Base-by-base conservation (phyloP, 2,888 invertebrate genomes). In the Acleris laterana region DNA sequence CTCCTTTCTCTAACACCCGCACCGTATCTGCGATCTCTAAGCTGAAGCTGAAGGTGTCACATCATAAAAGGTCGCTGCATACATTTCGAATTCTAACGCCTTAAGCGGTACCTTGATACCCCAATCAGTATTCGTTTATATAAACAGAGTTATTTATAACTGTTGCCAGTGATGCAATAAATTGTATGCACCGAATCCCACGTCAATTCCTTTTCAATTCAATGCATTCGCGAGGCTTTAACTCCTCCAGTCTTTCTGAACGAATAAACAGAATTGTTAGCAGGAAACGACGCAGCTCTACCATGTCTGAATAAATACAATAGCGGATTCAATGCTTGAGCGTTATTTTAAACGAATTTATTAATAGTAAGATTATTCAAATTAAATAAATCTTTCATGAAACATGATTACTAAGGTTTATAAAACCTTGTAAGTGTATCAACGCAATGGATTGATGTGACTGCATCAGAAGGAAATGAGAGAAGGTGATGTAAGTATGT, bases 211-310 rank as follows among this genome's bases (percentile, higher is more conserved):
- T 80, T 81, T 83, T 80, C 84, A 78, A 84, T 84, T 86, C 83
- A 76, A 69, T 83, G 84, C 84, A 83, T 79, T 81, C 78, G 74
- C 77, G 72, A 72, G 73, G 72, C 72, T 74, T 77, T 74, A 73
- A 75, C 67, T 75, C 74, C 71, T 71, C 60, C 25, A 48, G 60
- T 69, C 73, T 74, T 68, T 74, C 72, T 76, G 76, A 80, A 74
- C 77, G 79, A 74, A 75, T 84, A 85, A 85, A 88, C 83, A 84
- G 80, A 86, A 81, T 83, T 84, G 81, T 82, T 82, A 77, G 80
- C 77, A 38, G 79, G 78, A 73, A 76, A 71, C 74, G 70, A 60
- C 57, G 71, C 74, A 71, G 62, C 66, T 66, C 60, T 69, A 66
- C 62, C 46, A 25, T 13, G 46, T 58, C 49, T 63, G 50, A 57